Conservation (phyloP, 2,113 vertebrate species). For the Mustelus asterias region DNA sequence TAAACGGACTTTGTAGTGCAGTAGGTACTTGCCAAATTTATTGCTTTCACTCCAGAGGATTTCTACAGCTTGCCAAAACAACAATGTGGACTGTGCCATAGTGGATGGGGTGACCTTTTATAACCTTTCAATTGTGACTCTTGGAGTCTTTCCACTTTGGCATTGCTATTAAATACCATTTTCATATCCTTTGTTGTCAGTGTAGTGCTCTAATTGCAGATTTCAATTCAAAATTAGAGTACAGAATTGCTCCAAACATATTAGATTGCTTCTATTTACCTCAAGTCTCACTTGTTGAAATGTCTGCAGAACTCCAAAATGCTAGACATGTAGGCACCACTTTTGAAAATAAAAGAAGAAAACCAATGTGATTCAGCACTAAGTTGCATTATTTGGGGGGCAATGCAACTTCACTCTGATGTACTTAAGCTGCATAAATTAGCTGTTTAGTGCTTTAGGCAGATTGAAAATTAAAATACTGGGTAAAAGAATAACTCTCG, state of each 20-base stretch:
- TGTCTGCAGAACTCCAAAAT: neutral
- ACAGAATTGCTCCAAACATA: neutral
- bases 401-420: neutral
- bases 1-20: neutral
- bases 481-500: neutral
- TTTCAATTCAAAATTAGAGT: neutral
- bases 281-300: neutral
- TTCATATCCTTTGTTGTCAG: neutral
- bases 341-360: neutral
- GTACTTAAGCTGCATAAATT: neutral
- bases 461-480: neutral
- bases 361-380: neutral
- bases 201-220: neutral
- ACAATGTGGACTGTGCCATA: neutral
- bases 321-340: neutral
- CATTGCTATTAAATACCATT: neutral
- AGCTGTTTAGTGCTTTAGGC: neutral
- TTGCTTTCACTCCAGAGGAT: neutral
- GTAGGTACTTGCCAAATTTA: neutral
- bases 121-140: neutral
- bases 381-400: neutral
- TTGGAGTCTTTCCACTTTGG: neutral
- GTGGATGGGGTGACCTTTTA: neutral
- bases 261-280: neutral
- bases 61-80: neutral